These are phyloP conservation scores for Mastacembelus armatus DNA, from an alignment of 2,797 vertebrate genomes.

Conservation along the genomic window DNA sequence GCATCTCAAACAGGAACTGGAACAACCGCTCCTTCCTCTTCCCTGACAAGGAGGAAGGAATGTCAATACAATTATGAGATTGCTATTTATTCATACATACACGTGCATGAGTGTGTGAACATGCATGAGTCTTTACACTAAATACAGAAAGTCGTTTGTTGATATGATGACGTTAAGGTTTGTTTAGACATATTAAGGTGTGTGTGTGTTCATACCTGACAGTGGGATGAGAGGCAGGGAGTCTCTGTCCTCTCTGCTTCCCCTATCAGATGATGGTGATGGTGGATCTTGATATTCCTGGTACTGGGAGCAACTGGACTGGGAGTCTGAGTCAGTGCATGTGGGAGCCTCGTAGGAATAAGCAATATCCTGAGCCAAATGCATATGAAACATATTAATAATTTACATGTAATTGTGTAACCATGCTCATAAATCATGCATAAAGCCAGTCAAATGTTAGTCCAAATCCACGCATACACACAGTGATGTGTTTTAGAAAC, in stretches of 20 bases:
- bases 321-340: slow-evolving; percentile 84
- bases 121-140: neutral
- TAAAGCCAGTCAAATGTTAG: neutral
- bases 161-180: neutral
- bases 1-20: slow-evolving; percentile 89
- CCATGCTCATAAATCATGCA: neutral
- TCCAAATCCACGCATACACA: neutral
- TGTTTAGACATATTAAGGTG: neutral
- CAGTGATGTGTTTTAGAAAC: neutral
- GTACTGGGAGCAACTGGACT: slow-evolving; percentile 83
- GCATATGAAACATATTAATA: neutral
- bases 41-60: slow-evolving; percentile 67
- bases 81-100: neutral
- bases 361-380: slow-evolving; percentile 64
- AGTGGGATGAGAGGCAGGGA: slow-evolving; percentile 70
- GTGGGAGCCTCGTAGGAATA: slow-evolving; percentile 56
- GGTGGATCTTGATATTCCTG: slow-evolving; percentile 79
- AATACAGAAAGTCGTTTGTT: neutral
- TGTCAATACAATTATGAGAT: slow-evolving; percentile 25
- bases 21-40: slow-evolving; percentile 87
- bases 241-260: slow-evolving; percentile 53
- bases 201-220: slow-evolving; percentile 64
- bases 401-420: slow-evolving; percentile 1
- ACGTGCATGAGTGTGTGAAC: neutral
- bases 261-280: slow-evolving; percentile 73